phyloP scores from a whole-genome alignment of 1,140 invertebrate genomes.

The Maconellicoccus hirsutus region DNA sequence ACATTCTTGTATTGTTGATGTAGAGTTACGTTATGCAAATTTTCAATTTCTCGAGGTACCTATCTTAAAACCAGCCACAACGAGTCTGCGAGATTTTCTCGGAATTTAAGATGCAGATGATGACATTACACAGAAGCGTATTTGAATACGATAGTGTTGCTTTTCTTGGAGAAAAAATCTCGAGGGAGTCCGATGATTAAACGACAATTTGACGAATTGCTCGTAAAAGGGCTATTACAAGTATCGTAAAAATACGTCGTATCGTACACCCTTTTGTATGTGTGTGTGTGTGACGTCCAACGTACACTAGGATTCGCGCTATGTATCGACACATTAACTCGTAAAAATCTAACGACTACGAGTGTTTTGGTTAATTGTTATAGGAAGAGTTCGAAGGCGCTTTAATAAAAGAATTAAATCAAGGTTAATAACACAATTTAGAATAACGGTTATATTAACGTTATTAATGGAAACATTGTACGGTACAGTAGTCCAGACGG shows the following conservation, averaged over 20 bases:
- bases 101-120: too few species aligned
- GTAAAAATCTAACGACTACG: background rate
- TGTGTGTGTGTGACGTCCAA: too few species aligned
- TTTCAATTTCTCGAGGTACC: too few species aligned
- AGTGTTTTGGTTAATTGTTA: background rate
- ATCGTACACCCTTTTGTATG: too few species aligned
- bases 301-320: too few species aligned
- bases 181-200: constrained; percentile 1
- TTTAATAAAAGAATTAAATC: background rate
- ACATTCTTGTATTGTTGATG: too few species aligned
- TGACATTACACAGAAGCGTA: too few species aligned
- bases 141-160: too few species aligned
- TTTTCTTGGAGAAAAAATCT: constrained; percentile 6
- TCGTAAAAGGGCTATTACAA: constrained; percentile 14
- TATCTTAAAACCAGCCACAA: too few species aligned
- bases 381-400: background rate
- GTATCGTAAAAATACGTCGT: constrained; percentile 14
- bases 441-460: background rate
- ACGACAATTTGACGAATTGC: constrained; percentile 20
- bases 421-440: constrained; percentile 19
- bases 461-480: constrained; percentile 19
- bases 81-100: too few species aligned
- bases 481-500: constrained; percentile 11
- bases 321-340: background rate
- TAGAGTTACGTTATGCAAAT: too few species aligned